Evolutionary conservation across 2,797 vertebrate genomes (phyloP), one percentile per base, ranked within the genome.

Genomic region (Cryptoprocta ferox): DNA sequence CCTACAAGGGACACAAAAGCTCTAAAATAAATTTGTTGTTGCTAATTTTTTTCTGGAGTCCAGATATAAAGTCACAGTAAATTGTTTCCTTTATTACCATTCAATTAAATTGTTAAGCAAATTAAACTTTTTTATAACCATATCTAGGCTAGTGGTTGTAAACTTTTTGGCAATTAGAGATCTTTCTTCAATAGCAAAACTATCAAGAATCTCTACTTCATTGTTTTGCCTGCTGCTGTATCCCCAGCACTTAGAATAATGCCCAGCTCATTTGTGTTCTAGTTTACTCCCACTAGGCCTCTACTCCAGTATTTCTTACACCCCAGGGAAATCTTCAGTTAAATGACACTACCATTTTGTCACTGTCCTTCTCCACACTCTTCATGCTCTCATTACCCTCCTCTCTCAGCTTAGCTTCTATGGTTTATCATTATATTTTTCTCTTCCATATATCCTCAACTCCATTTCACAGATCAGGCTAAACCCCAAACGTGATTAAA

Each of bases 51-150:
- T 37, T 8, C 14, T 61, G 21, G 30, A 79, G 35, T 75, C 16
- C 13, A 84, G 2, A 32, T 73, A 81, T 15, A 70, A 93, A 90
- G 45, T 73, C 21, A 73, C 5, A 70, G 9, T 63, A 21, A 48
- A 35, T 65, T 68, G 32, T 93, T 87, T 92, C 28, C 39, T 86
- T 66, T 73, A 65, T 42, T 59, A 35, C 12, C 18, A 10, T 3
- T 88, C 35, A 65, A n/a, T 80, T 66, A 94, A 66, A 86, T 30
- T 68, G 26, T 14, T 87, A 87, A 87, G 1, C 71, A 84, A 71
- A 87, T 87, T 45, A 28, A 79, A 78, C 10, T 5, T 79, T 79
- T 65, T 76, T 91, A 65, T 37, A 80, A 53, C 19, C 26, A 28
- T 32, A 9, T 71, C n/a, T 78, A 92, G 50, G 32, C 5, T 4